Base-by-base conservation (phyloP, 1,140 invertebrate species). In the Drosophila willistoni region DNA sequence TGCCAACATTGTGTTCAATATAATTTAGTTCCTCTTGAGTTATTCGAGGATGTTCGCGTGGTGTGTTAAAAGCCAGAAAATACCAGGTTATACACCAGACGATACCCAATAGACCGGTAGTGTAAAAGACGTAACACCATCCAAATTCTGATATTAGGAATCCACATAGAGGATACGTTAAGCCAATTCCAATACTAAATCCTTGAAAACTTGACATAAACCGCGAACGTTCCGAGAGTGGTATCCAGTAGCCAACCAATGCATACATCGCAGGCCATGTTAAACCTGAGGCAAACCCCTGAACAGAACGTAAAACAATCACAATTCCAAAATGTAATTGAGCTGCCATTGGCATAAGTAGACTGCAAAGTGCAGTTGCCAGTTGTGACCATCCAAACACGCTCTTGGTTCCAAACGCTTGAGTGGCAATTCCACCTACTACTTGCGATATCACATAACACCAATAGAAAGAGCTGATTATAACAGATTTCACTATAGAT, bases 221-320 rank as follows among this genome's bases (percentile, higher is more conserved):
- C 64, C 95, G 93, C 33, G 95, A 96, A 57, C 96, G 93, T 92
- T 97, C 96, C 17, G 94, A 93, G 2, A 95, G 94, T 13, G 96
- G 97, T 65, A 97, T 96, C 96, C 97, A 97, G 76, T 95, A 95
- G n/a, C 96, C 95, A 76, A 97, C 96, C 44, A 97, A 94, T 13
- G 96, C 95, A 91, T 97, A 97, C 94, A 97, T 97, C 1, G 96
- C 95, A 33, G 97, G 96, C 95, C 96, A 97, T 2, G 96, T 97
- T 34, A 97, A 93, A 56, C 97, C 96, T 71, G 94, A 95, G n/a
- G 95, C 95, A 69, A 95, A 93, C 34, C 95, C 95, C 93, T 95
- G 95, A 44, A 95, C 93, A 78, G 94, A 95, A 25, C 95, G 92
- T 17, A 96, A 90, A 7, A 93, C 90, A 67, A 96, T 95, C 47